These are phyloP conservation scores for Podocnemis expansa DNA, from an alignment of 2,113 vertebrate species.

Conservation along the genomic window DNA sequence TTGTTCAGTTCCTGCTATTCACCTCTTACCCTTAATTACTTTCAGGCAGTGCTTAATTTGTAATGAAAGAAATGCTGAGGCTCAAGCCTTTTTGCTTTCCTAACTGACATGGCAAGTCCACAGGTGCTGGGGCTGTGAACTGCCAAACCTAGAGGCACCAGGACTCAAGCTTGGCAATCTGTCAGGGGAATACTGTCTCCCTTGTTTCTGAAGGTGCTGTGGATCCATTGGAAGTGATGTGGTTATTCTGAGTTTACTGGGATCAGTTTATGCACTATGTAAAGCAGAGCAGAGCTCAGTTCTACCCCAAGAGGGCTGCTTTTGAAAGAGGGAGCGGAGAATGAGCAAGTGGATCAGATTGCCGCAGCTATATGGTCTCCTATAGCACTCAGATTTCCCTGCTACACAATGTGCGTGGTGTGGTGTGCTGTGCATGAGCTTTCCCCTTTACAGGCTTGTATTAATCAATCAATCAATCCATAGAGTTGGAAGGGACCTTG, in stretches of 20 bases:
- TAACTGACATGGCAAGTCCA: no score
- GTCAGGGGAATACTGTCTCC: neutral
- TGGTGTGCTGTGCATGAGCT: neutral
- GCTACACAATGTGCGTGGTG: neutral
- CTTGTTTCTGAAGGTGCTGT: neutral
- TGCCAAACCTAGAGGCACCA: no score
- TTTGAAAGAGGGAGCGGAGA: neutral
- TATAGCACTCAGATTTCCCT: accelerated
- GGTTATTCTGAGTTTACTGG: neutral
- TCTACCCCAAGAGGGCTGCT: accelerated
- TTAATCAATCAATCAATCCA: no score
- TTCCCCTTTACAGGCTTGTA: neutral
- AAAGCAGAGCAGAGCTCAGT: accelerated
- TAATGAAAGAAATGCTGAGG: no score
- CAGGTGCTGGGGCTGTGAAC: no score
- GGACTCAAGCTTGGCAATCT: no score
- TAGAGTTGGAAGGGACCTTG: no score
- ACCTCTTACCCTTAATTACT: neutral
- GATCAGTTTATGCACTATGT: neutral
- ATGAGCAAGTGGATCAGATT: neutral
- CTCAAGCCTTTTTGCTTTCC: no score
- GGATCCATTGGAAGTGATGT: neutral
- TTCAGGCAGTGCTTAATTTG: neutral
- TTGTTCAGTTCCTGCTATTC: neutral
- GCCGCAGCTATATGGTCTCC: neutral